phyloP scores from a whole-genome alignment of 2,113 vertebrate genomes.

The Bagarius yarrelli region DNA sequence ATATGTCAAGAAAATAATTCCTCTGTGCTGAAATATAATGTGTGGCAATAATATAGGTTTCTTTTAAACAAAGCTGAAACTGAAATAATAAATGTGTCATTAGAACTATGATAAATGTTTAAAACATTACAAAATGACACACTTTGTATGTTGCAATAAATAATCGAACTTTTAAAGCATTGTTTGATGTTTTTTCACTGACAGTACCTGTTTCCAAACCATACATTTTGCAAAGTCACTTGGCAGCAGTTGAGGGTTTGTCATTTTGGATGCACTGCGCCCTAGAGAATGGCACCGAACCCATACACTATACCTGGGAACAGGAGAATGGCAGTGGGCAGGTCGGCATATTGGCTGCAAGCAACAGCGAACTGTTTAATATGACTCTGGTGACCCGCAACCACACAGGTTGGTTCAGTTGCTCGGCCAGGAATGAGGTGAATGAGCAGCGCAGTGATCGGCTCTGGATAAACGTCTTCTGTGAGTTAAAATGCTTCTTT shows the following conservation, averaged over 20 bases:
- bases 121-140: too few species aligned
- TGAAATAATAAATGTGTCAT: too few species aligned
- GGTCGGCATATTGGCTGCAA: slow-evolving; percentile 56
- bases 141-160: too few species aligned
- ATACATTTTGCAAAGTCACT: slow-evolving; percentile 69
- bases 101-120: too few species aligned
- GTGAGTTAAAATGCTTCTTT: slow-evolving; percentile 71
- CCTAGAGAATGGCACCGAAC: slow-evolving; percentile 79
- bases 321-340: slow-evolving; percentile 60
- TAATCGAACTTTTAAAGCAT: too few species aligned
- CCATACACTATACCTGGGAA: slow-evolving; percentile 78
- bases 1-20: too few species aligned
- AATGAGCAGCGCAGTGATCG: slow-evolving; percentile 75
- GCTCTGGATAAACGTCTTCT: slow-evolving; percentile 79
- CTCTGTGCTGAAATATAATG: too few species aligned
- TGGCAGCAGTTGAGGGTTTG: slow-evolving; percentile 70
- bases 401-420: slow-evolving; percentile 81
- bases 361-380: slow-evolving; percentile 56
- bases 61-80: too few species aligned
- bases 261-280: slow-evolving; percentile 70
- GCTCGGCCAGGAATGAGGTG: slow-evolving; percentile 76
- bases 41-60: too few species aligned
- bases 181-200: neutral
- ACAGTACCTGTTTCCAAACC: slow-evolving; percentile 83
- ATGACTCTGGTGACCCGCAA: slow-evolving; percentile 73